A percentile compares a stretch with the other conserved stretches of the same genome.
phyloP scores from a whole-genome alignment of 2,113 vertebrate genomes.

The Colistium nudipinnis region DNA sequence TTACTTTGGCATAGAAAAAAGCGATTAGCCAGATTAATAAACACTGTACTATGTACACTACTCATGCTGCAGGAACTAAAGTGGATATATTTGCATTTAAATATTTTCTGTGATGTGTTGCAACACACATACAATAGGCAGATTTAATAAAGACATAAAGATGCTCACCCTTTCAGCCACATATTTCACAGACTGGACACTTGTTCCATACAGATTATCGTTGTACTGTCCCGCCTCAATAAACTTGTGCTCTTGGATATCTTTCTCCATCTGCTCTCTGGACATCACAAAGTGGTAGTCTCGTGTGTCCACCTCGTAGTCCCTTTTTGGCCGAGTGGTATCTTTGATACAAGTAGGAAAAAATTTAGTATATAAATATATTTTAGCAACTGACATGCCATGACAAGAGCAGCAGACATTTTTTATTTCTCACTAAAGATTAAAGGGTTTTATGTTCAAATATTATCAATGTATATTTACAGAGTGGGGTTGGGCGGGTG shows the following conservation, averaged over 20 bases:
- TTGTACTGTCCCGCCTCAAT: constrained; percentile 99
- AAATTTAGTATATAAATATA: neutral
- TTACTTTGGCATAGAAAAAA: too few species aligned
- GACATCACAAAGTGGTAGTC: constrained; percentile 98
- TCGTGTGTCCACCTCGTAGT: constrained; percentile 94
- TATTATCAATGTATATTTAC: neutral
- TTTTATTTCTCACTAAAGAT: neutral
- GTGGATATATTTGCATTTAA: too few species aligned
- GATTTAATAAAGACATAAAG: neutral
- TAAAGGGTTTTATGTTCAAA: neutral
- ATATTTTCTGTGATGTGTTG: too few species aligned
- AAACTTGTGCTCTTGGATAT: constrained; percentile 99
- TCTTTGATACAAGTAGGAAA: constrained; percentile 76
- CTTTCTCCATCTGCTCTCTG: constrained; percentile 98
- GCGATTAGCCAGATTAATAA: too few species aligned
- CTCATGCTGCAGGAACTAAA: too few species aligned
- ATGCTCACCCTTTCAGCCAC: constrained; percentile 93
- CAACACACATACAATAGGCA: neutral
- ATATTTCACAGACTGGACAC: constrained; percentile 95
- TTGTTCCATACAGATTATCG: constrained; percentile 97
- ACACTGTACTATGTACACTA: too few species aligned
- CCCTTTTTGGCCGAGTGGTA: constrained; percentile 92
- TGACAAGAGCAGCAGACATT: neutral
- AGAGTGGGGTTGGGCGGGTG: neutral
- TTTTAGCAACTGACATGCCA: neutral